These are phyloP conservation scores for Pelochelys cantorii DNA, from an alignment of 2,797 vertebrate genomes.

Conservation along the genomic window DNA sequence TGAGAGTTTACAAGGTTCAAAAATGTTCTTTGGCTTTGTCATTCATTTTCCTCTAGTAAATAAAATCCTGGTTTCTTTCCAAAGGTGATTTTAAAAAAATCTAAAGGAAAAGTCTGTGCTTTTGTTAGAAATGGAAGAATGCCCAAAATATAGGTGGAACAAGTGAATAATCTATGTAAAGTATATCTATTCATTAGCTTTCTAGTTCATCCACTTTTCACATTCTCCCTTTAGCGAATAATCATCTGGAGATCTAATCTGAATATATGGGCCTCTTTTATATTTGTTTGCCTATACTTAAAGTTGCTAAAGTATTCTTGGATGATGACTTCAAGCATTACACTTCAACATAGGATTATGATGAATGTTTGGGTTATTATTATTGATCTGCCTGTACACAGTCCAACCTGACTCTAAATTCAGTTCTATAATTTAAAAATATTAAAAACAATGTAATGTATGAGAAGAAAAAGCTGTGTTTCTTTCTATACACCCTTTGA, in stretches of 20 bases:
- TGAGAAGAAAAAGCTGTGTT: background rate
- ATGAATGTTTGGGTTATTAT: background rate
- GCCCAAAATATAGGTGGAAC: background rate
- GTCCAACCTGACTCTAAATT: background rate
- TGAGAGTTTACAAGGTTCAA: background rate
- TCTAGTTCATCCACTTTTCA: slow-evolving; percentile 27
- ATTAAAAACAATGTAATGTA: background rate
- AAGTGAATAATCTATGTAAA: slow-evolving; percentile 24
- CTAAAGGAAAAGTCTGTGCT: background rate
- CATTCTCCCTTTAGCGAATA: background rate
- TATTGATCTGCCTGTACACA: background rate
- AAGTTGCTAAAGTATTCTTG: background rate
- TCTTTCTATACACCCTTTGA: background rate
- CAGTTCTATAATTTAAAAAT: background rate
- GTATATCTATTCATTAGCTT: slow-evolving; percentile 26
- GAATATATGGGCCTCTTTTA: background rate
- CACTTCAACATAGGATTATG: background rate
- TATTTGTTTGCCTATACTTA: slow-evolving; percentile 33
- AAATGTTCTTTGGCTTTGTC: background rate
- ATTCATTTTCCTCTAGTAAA: slow-evolving; percentile 19
- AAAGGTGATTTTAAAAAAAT: background rate
- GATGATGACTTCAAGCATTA: background rate
- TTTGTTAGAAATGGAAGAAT: slow-evolving; percentile 22
- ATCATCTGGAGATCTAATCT: slow-evolving; percentile 8
- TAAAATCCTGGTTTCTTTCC: background rate